Conservation (phyloP, 2,113 vertebrate species). For the Nycticebus coucang region DNA sequence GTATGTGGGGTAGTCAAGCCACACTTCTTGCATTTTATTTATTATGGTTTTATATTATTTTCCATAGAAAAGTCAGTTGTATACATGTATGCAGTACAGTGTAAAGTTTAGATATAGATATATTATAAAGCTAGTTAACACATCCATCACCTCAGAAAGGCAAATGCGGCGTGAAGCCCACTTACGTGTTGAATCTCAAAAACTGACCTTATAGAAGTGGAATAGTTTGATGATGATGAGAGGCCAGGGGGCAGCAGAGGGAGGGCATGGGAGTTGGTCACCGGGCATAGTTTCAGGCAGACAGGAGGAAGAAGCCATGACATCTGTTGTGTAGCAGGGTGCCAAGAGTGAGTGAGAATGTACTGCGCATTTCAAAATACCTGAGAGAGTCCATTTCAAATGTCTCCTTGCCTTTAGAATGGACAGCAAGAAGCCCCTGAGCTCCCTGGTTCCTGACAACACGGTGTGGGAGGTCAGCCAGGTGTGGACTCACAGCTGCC, state of each 20-base stretch:
- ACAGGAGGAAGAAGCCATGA: not conserved
- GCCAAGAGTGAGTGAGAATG: not conserved
- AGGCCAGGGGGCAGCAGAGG: not conserved
- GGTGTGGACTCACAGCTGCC: slow-evolving; percentile 89
- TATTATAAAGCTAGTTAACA: too few relatives aligned
- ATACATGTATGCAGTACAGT: too few relatives aligned
- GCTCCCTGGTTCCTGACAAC: slow-evolving; percentile 90
- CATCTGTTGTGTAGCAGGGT: not conserved
- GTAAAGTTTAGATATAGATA: too few relatives aligned
- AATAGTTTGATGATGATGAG: not conserved
- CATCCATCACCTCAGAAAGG: too few relatives aligned
- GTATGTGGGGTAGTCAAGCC: too few relatives aligned
- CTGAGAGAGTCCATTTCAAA: not conserved
- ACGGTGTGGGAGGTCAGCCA: slow-evolving; percentile 93
- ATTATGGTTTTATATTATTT: too few relatives aligned
- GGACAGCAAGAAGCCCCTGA: slow-evolving; percentile 92
- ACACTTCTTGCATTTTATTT: too few relatives aligned
- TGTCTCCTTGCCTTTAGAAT: slow-evolving; percentile 90
- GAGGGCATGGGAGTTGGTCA: not conserved
- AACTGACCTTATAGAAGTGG: not conserved
- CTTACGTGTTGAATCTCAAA: not conserved
- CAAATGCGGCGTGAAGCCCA: too few relatives aligned
- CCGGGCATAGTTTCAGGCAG: not conserved
- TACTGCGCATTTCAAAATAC: slow-evolving; percentile 61
- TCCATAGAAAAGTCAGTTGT: too few relatives aligned